Base-by-base conservation (phyloP, 1,140 invertebrate genomes). In the Cotesia chilonis region DNA sequence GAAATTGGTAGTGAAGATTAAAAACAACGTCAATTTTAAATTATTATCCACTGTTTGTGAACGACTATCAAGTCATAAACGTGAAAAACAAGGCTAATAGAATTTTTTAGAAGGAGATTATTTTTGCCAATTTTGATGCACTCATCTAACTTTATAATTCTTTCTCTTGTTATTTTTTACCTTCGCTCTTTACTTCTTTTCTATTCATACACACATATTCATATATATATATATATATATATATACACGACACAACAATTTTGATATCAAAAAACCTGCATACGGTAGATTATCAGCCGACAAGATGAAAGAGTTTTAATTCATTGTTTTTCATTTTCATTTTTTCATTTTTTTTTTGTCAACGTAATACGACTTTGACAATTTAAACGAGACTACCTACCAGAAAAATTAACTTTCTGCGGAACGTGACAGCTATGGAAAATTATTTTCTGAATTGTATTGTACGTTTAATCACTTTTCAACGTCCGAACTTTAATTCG, bases 31-130 rank as follows among this genome's bases (percentile, higher is more conserved):
- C 82, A 82, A 83, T 83, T 81, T 79, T 78, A 77, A 82, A 83
- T 82, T 83, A 82, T 80, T 68, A 74, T 59, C 47, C 64, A 9
- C 71, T 38, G 52, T 28, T 9, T 9, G 14, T 14, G 52, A 47
- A 51, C 59, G 41, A 75, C 60, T 28, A 72, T 52, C 17, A n/a
- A 55, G 63, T 59, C 55, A 64, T 41, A 61, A 63, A 51, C 54
- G 59, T 12, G 20, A 52, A 66, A 73, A 71, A 74, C 55, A 63
- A 57, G 35, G 76, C 76, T 84, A 83, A 84, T 84, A 81, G 83
- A 84, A 84, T 84, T 84, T 84, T 83, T 80, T 75, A 84, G 79
- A 65, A 77, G 81, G 76, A 81, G 82, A 80, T 82, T 82, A 81
- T 74, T 73, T 71, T 80, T 76, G 75, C 74, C 75, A 75, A 78